These are phyloP conservation scores for Brachionus calyciflorus DNA, from an alignment of 1,140 invertebrate species.

Conservation along the genomic window DNA sequence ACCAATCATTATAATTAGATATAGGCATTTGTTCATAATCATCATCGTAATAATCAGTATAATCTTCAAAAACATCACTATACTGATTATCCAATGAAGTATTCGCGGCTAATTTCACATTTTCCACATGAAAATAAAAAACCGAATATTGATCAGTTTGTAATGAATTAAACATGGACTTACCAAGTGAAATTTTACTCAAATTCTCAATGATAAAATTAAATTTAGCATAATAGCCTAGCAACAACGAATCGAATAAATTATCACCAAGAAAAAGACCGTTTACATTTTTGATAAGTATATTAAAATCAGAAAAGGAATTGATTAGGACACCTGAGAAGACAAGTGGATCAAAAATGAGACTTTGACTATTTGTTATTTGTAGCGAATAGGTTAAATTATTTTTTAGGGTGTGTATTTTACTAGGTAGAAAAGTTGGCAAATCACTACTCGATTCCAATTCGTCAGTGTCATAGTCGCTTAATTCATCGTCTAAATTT, in stretches of 20 bases:
- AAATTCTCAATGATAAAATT: constrained; percentile 32
- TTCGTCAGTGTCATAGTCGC: constrained; percentile 21
- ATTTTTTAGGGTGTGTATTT: constrained; percentile 21
- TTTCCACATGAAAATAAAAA: constrained; percentile 45
- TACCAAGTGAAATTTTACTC: not conserved
- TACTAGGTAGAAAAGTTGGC: not conserved
- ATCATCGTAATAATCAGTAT: constrained; percentile 3
- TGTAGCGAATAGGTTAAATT: constrained; percentile 42
- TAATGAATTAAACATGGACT: constrained; percentile 16
- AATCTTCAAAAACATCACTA: not conserved
- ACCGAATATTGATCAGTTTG: constrained; percentile 37
- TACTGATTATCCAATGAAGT: not conserved
- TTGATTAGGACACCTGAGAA: constrained; percentile 24
- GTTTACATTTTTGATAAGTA: constrained; percentile 12
- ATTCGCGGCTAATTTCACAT: not conserved
- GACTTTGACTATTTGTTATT: constrained; percentile 7
- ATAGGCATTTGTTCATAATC: not conserved
- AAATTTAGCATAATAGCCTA: constrained; percentile 39
- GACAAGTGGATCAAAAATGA: constrained; percentile 19
- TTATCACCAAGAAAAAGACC: not conserved
- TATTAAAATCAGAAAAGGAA: constrained; percentile 37
- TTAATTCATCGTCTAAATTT: not conserved
- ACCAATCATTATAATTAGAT: not conserved
- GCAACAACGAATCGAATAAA: constrained; percentile 37
- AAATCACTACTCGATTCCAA: not conserved